Evolutionary conservation across 2,888 invertebrate species (phyloP).

Genomic region (Metallyticus violacea): DNA sequence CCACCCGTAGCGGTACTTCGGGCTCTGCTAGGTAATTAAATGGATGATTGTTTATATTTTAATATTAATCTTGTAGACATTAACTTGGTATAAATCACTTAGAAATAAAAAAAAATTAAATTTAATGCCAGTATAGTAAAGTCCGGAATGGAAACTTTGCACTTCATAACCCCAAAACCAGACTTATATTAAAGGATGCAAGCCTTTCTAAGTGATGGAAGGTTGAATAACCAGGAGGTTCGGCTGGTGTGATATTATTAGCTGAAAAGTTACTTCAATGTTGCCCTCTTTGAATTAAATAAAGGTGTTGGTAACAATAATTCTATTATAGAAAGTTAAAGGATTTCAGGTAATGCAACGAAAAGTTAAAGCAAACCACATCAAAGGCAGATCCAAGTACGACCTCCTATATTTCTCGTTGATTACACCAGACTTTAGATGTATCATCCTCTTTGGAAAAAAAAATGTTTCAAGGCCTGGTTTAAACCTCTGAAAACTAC

Average conservation of each 20-base stretch:
- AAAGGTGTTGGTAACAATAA: background rate
- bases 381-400: too few species aligned
- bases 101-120: background rate
- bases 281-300: background rate
- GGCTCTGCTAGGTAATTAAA: background rate
- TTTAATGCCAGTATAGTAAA: background rate
- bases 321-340: background rate
- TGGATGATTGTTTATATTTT: background rate
- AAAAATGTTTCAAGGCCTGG: too few species aligned
- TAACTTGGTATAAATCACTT: background rate
- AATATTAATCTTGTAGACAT: background rate
- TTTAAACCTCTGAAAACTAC: too few species aligned
- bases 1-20: too few species aligned
- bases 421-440: too few species aligned
- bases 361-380: background rate
- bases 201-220: background rate
- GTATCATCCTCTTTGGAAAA: too few species aligned
- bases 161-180: background rate
- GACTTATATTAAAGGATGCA: background rate
- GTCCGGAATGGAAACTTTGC: background rate
- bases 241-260: background rate
- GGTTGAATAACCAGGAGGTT: background rate
- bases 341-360: background rate
- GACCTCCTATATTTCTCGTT: too few species aligned
- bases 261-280: background rate